phyloP scores from a whole-genome alignment of 2,888 invertebrate genomes.

The Rhaphigaster nebulosa region DNA sequence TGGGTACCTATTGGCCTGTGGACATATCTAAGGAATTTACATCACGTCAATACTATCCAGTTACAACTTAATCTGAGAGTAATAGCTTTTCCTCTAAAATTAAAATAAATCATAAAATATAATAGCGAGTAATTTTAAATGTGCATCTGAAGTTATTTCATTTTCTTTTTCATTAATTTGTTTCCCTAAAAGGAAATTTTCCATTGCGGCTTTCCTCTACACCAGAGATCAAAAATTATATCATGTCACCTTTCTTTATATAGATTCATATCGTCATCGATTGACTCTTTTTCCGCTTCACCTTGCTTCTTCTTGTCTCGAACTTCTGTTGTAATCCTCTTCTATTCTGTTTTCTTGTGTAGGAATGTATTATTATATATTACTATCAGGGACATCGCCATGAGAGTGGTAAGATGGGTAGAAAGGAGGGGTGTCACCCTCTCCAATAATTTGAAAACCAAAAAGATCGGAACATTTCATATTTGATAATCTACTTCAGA shows the following conservation, averaged over 20 bases:
- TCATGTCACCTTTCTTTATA: not conserved
- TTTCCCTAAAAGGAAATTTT: not conserved
- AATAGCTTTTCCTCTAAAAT: no score
- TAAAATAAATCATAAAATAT: no score
- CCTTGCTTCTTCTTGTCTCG: not conserved
- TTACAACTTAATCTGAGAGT: no score
- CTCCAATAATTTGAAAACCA: no score
- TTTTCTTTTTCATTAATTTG: not conserved
- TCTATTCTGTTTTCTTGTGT: not conserved
- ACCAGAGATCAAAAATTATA: not conserved
- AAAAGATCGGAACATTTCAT: no score
- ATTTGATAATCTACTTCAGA: no score
- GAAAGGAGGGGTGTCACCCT: no score
- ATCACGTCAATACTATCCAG: no score
- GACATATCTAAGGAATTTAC: no score
- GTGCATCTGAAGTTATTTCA: not conserved
- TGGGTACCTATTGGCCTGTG: not conserved
- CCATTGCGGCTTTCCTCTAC: not conserved
- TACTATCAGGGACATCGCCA: no score
- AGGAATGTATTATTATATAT: not conserved
- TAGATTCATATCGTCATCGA: not conserved
- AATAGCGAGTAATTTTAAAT: not conserved
- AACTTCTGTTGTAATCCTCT: not conserved
- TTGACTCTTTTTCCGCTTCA: not conserved
- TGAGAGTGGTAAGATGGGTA: no score